These are phyloP conservation scores for Drosophila suboccidentalis DNA, from an alignment of 2,888 invertebrate genomes.

Conservation along the genomic window DNA sequence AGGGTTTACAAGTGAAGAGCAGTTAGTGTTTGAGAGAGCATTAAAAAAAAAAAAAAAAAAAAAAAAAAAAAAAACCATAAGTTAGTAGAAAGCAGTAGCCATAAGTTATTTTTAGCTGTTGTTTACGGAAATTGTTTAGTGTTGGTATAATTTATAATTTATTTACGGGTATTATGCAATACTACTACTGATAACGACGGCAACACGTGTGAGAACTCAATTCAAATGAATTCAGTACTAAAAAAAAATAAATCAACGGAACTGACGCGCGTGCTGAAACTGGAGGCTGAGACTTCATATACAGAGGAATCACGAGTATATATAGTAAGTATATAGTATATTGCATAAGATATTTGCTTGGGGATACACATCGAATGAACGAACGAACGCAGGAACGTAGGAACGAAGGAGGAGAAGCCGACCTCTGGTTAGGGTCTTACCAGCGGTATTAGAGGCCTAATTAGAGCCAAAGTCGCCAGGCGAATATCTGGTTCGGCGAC, in stretches of 20 bases:
- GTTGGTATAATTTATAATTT: constrained; percentile 50
- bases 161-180: constrained; percentile 48
- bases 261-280: constrained; percentile 64
- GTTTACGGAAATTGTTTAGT: constrained; percentile 50
- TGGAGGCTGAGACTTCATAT: constrained; percentile 54
- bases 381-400: constrained; percentile 44
- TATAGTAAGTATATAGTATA: neutral
- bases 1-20: constrained; percentile 49
- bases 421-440: constrained; percentile 75
- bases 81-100: constrained; percentile 60
- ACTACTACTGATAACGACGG: constrained; percentile 36
- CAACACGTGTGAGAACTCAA: constrained; percentile 62
- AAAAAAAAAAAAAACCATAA: constrained; percentile 57
- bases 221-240: constrained; percentile 22
- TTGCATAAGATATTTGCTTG: constrained; percentile 50
- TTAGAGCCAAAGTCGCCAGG: constrained; percentile 82
- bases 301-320: constrained; percentile 56
- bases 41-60: too few species aligned
- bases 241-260: constrained; percentile 17
- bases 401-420: constrained; percentile 43
- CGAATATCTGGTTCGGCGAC: constrained; percentile 83
- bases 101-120: constrained; percentile 42
- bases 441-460: constrained; percentile 83
- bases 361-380: constrained; percentile 57
- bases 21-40: constrained; percentile 34